Percentiles rank a stretch among this genome's conserved stretches.
phyloP scores from a whole-genome alignment of 2,113 vertebrate genomes.

The Seriola dumerili region DNA sequence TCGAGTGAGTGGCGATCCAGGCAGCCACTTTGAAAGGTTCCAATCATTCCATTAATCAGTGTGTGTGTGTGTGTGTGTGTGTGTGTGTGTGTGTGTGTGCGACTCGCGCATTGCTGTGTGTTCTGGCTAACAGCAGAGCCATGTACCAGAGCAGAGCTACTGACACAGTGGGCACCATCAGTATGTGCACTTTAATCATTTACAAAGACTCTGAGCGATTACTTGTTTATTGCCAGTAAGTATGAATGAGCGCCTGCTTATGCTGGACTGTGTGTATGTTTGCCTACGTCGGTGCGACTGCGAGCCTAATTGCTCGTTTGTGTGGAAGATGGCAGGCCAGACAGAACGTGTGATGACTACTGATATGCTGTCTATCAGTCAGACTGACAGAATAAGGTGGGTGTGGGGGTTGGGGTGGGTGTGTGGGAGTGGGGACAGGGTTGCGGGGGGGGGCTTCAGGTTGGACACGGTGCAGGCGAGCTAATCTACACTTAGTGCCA shows the following conservation, averaged over 20 bases:
- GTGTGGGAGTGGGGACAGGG: neutral
- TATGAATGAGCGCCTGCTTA: conserved; percentile 31
- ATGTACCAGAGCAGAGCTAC: conserved; percentile 72
- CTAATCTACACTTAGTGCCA: conserved; percentile 74
- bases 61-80: conserved; percentile 30
- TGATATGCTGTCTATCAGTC: conserved; percentile 76
- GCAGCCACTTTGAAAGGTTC: conserved; percentile 30
- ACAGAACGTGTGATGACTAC: conserved; percentile 79
- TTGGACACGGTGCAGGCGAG: conserved; percentile 67
- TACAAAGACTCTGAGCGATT: conserved; percentile 58
- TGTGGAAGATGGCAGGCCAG: conserved; percentile 62
- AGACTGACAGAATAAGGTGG: conserved; percentile 54
- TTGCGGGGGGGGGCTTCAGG: conserved; percentile 29
- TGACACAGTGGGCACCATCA: conserved; percentile 63
- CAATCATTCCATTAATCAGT: conserved; percentile 52
- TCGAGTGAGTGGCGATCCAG: conserved; percentile 1
- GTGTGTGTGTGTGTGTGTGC: conserved; percentile 25
- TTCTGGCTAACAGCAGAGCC: conserved; percentile 69
- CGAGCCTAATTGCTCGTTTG: conserved; percentile 63
- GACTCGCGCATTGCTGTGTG: neutral
- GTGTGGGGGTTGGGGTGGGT: neutral
- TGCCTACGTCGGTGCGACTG: conserved; percentile 25
- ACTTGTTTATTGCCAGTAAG: conserved; percentile 58
- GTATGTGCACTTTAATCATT: conserved; percentile 70
- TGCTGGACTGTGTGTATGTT: conserved; percentile 37